Conservation (phyloP, 2,797 vertebrate species). For the Holocentrus rufus region DNA sequence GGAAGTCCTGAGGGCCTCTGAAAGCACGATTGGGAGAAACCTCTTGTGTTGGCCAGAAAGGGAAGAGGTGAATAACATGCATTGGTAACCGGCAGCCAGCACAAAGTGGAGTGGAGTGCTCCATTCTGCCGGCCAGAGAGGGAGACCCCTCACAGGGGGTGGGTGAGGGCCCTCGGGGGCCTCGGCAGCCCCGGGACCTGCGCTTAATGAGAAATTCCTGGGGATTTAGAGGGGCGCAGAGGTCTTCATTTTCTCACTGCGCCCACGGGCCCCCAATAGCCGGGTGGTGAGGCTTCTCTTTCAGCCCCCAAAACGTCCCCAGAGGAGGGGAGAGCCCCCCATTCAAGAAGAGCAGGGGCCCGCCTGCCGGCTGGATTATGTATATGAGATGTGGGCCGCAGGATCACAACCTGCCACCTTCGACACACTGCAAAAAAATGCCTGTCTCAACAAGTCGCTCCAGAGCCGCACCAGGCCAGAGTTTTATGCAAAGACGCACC, state of each 20-base stretch:
- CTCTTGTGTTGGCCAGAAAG: slow-evolving; percentile 79
- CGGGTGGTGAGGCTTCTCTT: slow-evolving; percentile 75
- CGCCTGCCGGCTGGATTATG: slow-evolving; percentile 79
- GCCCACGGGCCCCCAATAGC: slow-evolving; percentile 75
- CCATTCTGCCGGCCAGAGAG: slow-evolving; percentile 76
- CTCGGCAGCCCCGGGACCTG: slow-evolving; percentile 76
- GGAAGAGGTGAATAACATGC: slow-evolving; percentile 78
- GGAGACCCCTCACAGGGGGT: slow-evolving; percentile 74
- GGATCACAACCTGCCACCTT: slow-evolving; percentile 72
- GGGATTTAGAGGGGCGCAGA: slow-evolving; percentile 85
- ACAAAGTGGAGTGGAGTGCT: slow-evolving; percentile 78
- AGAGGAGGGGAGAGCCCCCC: slow-evolving; percentile 70
- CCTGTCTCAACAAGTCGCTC: slow-evolving; percentile 57
- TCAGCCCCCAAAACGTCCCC: slow-evolving; percentile 71
- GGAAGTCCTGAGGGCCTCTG: slow-evolving; percentile 81
- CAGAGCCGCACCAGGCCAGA: slow-evolving; percentile 51
- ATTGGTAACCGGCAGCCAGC: slow-evolving; percentile 71
- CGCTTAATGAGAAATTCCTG: slow-evolving; percentile 87
- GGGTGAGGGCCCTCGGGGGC: slow-evolving; percentile 68
- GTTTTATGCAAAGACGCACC: slow-evolving; percentile 41
- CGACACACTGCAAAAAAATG: slow-evolving; percentile 68
- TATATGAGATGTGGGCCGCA: slow-evolving; percentile 76
- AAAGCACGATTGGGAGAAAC: slow-evolving; percentile 76
- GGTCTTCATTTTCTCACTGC: slow-evolving; percentile 89
- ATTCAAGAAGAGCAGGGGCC: slow-evolving; percentile 72